phyloP scores from a whole-genome alignment of 2,113 vertebrate species.

The Chaetops frenatus region DNA sequence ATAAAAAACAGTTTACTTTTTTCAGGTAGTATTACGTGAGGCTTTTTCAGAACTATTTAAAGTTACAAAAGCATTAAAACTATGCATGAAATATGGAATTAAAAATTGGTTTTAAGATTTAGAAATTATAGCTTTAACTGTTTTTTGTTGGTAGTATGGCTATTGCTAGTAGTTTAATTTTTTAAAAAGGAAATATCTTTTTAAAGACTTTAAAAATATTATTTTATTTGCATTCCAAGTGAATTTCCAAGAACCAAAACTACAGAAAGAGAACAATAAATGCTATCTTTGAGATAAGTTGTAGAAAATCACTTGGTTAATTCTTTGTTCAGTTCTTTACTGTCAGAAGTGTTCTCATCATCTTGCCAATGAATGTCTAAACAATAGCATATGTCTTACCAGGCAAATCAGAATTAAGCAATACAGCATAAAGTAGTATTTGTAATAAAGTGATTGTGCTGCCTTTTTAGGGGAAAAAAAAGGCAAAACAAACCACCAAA shows the following conservation, averaged over 20 bases:
- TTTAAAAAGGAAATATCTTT: neutral
- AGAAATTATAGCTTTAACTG: neutral
- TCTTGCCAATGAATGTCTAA: neutral
- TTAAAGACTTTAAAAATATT: neutral
- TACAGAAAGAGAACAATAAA: neutral
- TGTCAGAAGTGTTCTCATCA: neutral
- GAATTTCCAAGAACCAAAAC: neutral
- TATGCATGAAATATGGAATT: neutral
- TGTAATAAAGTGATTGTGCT: neutral
- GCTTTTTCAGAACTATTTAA: neutral
- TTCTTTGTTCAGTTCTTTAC: neutral
- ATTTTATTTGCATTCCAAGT: neutral
- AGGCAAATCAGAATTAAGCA: neutral
- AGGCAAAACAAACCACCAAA: rapidly evolving
- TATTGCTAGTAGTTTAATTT: neutral
- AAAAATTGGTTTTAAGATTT: neutral
- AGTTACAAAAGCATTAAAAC: neutral
- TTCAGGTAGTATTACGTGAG: neutral
- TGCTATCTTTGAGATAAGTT: neutral
- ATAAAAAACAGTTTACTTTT: neutral
- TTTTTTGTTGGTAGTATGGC: neutral
- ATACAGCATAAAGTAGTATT: neutral
- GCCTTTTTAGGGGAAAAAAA: neutral
- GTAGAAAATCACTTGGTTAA: neutral
- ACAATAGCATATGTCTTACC: neutral